phyloP scores from a whole-genome alignment of 2,888 invertebrate genomes.

The Stenodema calcarata region DNA sequence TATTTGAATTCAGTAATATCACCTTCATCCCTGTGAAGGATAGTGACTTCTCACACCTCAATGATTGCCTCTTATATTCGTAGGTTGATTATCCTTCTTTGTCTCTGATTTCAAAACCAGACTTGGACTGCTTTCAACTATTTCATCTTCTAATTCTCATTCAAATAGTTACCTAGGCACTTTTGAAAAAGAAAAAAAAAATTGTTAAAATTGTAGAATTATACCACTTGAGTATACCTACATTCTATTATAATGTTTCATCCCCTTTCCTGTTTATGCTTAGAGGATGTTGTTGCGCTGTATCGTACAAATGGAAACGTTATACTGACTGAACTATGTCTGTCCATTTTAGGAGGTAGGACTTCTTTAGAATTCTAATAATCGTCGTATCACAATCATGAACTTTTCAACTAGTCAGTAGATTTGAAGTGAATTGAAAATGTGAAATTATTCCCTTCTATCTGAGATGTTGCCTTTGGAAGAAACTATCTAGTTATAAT shows the following conservation, averaged over 20 bases:
- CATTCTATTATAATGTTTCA: neutral
- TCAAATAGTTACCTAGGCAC: too few species aligned
- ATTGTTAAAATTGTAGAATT: neutral
- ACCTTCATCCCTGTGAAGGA: too few species aligned
- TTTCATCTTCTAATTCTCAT: too few species aligned
- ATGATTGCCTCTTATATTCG: too few species aligned
- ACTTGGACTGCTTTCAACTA: too few species aligned
- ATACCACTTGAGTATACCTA: neutral
- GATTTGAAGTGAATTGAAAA: neutral
- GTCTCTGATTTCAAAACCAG: too few species aligned
- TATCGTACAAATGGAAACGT: constrained; percentile 12
- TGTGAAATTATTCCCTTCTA: neutral
- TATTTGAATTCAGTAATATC: too few species aligned
- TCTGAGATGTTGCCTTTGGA: neutral
- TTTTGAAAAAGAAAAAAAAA: neutral
- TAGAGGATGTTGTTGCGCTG: neutral
- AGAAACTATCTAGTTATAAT: neutral
- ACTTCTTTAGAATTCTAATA: neutral
- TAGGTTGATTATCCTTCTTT: too few species aligned
- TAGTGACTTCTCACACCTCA: too few species aligned
- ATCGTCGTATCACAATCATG: neutral
- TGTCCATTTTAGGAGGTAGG: constrained; percentile 9
- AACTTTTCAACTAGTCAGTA: neutral
- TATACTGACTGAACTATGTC: constrained; percentile 8
- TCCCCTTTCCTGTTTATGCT: neutral